Base-by-base conservation (phyloP, 2,797 vertebrate genomes). In the Clarias fuscus region DNA sequence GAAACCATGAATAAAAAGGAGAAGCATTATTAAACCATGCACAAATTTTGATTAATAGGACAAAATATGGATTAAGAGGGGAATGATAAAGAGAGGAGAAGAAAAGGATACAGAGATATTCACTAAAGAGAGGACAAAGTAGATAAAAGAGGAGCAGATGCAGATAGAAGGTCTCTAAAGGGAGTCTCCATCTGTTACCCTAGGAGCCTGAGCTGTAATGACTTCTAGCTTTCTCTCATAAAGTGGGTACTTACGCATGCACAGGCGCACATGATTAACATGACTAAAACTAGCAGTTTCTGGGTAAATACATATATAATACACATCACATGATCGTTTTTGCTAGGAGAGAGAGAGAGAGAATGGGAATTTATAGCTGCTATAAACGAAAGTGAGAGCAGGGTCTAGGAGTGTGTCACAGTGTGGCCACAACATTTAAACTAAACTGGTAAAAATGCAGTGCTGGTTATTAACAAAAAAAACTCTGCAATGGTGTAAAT, bases 141-240 rank as follows among this genome's bases (percentile, higher is more conserved):
- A 48, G 72, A 83, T 56, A 82, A 58, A 88, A 71, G 83, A 82
- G 80, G 88, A 86, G 85, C 88, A 88, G 84, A 89, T 88, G 89
- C 79, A 86, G 84, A 75, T 59, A 48, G 75, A 87, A 82, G 75
- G 84, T 85, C 80, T 89, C 86, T 90, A 88, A 91, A 87, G 90
- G 87, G 86, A 84, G 85, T 83, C 85, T 90, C 90, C 89, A 91
- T 91, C 91, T 91, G 90, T 90, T 88, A 86, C 85, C 82, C 81
- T 64, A 78, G 85, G 87, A 88, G n/a, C 85, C 27, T 62, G 87
- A 89, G 77, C 40, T 77, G 53, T 58, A 77, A 77, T 58, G 75
- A 77, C 53, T 77, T 77, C n/a, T 61, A 61, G 58, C 20, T 79
- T 78, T 82, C 84, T 84, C 27, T 84, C 65, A 70, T 86, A 48